Evolutionary conservation across 2,888 invertebrate genomes (phyloP), one percentile per base, ranked within the genome.

Genomic region (Chrysolina haemoptera): DNA sequence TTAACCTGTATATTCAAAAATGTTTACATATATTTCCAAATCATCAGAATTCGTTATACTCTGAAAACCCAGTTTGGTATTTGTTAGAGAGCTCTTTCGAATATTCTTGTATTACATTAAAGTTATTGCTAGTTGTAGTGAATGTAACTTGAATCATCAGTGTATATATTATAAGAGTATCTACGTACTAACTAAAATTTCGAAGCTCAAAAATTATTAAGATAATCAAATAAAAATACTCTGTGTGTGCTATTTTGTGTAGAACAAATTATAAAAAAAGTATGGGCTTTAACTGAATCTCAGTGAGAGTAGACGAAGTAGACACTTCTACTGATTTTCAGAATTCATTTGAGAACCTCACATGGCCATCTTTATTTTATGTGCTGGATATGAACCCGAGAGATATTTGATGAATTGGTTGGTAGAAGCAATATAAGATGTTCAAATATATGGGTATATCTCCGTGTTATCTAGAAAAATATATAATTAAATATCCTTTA

Each of bases 191-290:
- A 75, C 72, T 73, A 74, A 74, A 72, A 76, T 69, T 55, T 70
- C 67, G 40, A 70, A 79, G 79, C 80, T 80, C 80, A 81, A 79
- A 67, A 75, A 74, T 35, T 73, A 48, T 65, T 48, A 71, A 71
- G 64, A 66, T 76, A 77, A 75, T 77, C 76, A 77, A 78, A 78
- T 76, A 79, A 71, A 48, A 48, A 48, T 48, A 71, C 65, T 71
- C 80, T 75, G 71, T 78, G 74, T 78, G 73, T 76, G 77, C 75
- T 78, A 78, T 67, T 74, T 70, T 27, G 18, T 20, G 16, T 48
- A 63, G 35, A 43, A 62, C 46, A 22, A 55, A 55, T 55, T 55
- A 5, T 20, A 6, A 55, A 22, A 22, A 20, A 55, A 53, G 18
- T 16, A 12, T 55, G 9, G 55, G 18, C 55, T 55, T 55, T 16